phyloP scores from a whole-genome alignment of 1,140 invertebrate species.

The Teleogryllus occipitalis region DNA sequence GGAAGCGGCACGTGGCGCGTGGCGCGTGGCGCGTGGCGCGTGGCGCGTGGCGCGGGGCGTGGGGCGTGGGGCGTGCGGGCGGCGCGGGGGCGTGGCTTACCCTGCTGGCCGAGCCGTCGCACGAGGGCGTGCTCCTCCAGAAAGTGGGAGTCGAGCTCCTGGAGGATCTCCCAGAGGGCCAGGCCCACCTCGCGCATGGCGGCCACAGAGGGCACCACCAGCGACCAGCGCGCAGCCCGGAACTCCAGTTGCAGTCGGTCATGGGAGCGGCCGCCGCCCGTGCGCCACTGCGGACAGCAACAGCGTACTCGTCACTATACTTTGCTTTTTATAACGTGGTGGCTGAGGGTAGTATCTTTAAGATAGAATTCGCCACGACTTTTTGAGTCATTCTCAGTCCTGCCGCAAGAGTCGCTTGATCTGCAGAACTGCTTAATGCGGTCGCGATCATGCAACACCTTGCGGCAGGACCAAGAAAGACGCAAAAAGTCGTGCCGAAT shows the following conservation, averaged over 20 bases:
- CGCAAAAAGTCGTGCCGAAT: too few relatives aligned
- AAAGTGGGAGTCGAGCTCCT: conserved; percentile 42
- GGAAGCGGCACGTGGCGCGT: too few relatives aligned
- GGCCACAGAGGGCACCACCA: conserved; percentile 35
- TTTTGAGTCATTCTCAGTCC: too few relatives aligned
- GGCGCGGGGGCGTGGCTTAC: conserved; percentile 25
- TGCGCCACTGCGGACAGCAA: conserved; percentile 45
- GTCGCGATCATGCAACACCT: too few relatives aligned
- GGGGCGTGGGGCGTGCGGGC: too few relatives aligned
- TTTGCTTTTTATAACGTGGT: too few relatives aligned
- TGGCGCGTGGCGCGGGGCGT: neutral
- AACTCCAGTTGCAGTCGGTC: conserved; percentile 58
- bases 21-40: neutral
- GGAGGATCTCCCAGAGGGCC: conserved; percentile 42
- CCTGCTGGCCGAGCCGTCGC: conserved; percentile 27
- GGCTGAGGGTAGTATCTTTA: too few relatives aligned
- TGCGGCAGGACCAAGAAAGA: too few relatives aligned
- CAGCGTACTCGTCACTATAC: too few relatives aligned
- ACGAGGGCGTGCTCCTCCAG: conserved; percentile 41
- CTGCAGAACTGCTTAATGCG: too few relatives aligned
- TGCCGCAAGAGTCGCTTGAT: too few relatives aligned
- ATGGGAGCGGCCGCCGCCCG: conserved; percentile 52
- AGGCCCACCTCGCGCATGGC: conserved; percentile 43
- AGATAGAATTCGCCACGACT: too few relatives aligned
- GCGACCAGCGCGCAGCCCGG: conserved; percentile 52